phyloP scores from a whole-genome alignment of 2,888 invertebrate genomes.

The Tortrix viridana region DNA sequence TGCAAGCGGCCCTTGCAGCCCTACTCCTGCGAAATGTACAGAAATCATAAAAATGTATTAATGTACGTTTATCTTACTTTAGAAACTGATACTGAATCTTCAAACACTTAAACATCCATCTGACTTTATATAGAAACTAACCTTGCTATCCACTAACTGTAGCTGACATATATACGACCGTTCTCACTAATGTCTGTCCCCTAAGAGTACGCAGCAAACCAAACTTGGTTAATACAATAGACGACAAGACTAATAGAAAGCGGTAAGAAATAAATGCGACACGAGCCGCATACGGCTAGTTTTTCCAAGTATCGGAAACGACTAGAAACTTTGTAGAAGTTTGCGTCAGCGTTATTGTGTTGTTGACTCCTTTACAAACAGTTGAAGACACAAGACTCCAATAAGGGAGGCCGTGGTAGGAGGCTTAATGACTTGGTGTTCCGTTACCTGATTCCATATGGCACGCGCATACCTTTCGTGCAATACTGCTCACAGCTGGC shows the following conservation, averaged over 20 bases:
- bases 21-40: no score
- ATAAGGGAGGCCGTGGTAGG: slow-evolving; percentile 6
- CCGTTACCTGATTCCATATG: neutral
- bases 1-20: no score
- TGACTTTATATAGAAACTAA: no score
- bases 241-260: slow-evolving; percentile 1
- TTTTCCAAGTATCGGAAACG: slow-evolving; percentile 19
- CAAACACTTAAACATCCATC: no score
- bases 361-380: slow-evolving; percentile 20
- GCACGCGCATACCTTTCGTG: neutral
- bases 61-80: no score
- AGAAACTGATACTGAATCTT: no score
- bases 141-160: no score
- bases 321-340: slow-evolving; percentile 24
- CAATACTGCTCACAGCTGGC: no score
- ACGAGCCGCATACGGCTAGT: slow-evolving; percentile 3
- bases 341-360: slow-evolving; percentile 22
- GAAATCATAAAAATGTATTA: no score
- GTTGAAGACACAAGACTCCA: slow-evolving; percentile 10
- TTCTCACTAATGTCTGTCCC: neutral
- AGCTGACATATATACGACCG: no score
- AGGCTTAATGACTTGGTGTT: slow-evolving; percentile 2
- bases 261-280: slow-evolving; percentile 5
- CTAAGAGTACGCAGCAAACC: neutral
- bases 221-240: neutral